A percentile compares a stretch with the other conserved stretches of the same genome.
Evolutionary conservation across 2,888 invertebrate species (phyloP).

Genomic region (Catocala nupta): DNA sequence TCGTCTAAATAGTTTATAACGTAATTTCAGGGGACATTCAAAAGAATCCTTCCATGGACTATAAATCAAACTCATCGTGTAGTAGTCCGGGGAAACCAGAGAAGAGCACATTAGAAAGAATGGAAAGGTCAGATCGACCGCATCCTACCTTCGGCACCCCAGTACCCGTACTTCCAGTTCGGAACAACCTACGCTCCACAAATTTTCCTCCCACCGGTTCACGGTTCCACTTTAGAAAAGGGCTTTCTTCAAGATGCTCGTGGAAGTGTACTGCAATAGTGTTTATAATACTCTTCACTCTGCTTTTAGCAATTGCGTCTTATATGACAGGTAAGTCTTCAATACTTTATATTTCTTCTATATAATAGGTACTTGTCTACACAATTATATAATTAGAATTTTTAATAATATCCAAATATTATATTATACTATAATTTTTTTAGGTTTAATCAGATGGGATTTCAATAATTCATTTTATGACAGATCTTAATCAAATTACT

Average conservation of each 20-base stretch:
- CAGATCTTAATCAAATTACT: no score
- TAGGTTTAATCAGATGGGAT: no score
- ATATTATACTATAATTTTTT: no score
- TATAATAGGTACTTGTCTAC: no score
- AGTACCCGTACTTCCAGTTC: constrained; percentile 92
- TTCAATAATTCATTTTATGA: no score
- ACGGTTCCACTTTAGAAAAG: constrained; percentile 95
- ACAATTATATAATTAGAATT: no score
- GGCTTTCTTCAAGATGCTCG: constrained; percentile 94
- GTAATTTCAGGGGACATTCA: constrained; percentile 91
- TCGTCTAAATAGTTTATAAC: constrained; percentile 13
- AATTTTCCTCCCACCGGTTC: constrained; percentile 91
- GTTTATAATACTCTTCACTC: constrained; percentile 93
- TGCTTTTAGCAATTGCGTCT: constrained; percentile 93
- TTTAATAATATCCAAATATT: no score
- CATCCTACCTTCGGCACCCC: constrained; percentile 89
- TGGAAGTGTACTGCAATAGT: constrained; percentile 97
- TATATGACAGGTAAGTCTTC: constrained; percentile 93
- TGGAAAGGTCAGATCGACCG: constrained; percentile 88
- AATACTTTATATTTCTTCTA: no score
- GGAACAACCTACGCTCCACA: constrained; percentile 91
- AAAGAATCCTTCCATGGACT: constrained; percentile 95
- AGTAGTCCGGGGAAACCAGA: constrained; percentile 92
- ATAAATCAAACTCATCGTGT: constrained; percentile 95
- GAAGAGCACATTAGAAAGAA: constrained; percentile 84